Evolutionary conservation across 2,888 invertebrate genomes (phyloP), one percentile per base, ranked within the genome.

Genomic region (Lysandra bellargus): DNA sequence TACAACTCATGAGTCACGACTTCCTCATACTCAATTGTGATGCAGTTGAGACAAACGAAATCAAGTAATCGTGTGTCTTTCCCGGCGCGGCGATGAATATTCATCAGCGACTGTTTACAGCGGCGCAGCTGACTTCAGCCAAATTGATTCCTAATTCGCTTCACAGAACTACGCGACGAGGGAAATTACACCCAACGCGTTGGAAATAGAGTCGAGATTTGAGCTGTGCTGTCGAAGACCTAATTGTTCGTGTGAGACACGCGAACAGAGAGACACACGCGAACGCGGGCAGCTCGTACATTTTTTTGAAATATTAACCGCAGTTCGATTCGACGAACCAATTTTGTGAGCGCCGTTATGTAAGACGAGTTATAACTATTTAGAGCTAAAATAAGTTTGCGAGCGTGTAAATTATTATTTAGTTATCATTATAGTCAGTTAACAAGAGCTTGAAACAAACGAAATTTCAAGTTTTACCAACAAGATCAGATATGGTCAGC

Each of bases 81-180:
- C 61, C 61, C 61, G 23, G 30, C 64, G 23, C 61, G 23, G 30
- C 64, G 23, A 64, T 64, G 64, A 64, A 64, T 64, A 64, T 64
- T 64, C 64, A 64, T 64, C 23, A 30, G n/a, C 60, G 61, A 61
- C 23, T 23, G 23, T 61, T 61, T 61, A 61, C 61, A 61, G 61
- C 30, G 30, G 30, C 30, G 64, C 30, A 64, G 30, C 64, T 64
- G 64, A 64, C 64, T 64, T 64, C 64, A 64, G 30, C 33, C 69
- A 69, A 69, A 69, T 69, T 69, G 69, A 69, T 69, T 37, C 69
- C 23, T 69, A 69, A 33, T 37, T 37, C 69, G 69, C 69, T 69
- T 69, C 69, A 33, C 4, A 33, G 33, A 33, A 37, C 69, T 37
- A 17, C 1, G 9, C 33, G 5, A 69, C 30, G 30, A 14, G 17